Conservation (phyloP, 2,113 vertebrate species). For the Condylura cristata region DNA sequence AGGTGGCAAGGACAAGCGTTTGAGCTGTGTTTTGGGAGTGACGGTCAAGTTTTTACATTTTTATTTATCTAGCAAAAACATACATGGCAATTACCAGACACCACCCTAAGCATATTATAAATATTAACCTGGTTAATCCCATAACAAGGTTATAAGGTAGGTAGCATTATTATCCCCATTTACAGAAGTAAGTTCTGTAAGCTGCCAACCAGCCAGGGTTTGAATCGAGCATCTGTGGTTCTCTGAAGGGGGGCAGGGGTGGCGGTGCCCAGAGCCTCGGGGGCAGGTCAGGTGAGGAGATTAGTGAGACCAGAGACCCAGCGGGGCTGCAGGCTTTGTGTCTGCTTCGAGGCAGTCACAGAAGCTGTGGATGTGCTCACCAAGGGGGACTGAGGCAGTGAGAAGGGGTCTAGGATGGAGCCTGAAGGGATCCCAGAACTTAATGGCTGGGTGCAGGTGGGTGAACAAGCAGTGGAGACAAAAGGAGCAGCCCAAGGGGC, state of each 20-base stretch:
- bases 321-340: too few relatives aligned
- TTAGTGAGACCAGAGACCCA: neutral
- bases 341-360: neutral
- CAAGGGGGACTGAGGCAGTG: neutral
- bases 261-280: neutral
- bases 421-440: neutral
- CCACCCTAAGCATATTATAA: constrained; percentile 13
- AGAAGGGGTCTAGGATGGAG: neutral
- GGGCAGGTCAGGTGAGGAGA: neutral
- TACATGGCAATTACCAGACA: neutral
- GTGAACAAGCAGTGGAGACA: neutral
- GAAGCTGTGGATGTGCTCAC: neutral
- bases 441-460: neutral
- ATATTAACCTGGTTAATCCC: neutral
- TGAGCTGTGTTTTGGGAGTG: constrained; percentile 4
- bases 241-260: too few relatives aligned
- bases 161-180: neutral
- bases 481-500: neutral
- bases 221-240: neutral
- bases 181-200: neutral
- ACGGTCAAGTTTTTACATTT: neutral
- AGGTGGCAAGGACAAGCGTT: neutral
- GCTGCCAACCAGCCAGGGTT: neutral
- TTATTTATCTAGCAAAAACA: neutral
- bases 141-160: neutral